Evolutionary conservation across 2,113 vertebrate species (phyloP).

Genomic region (Microtus ochrogaster): DNA sequence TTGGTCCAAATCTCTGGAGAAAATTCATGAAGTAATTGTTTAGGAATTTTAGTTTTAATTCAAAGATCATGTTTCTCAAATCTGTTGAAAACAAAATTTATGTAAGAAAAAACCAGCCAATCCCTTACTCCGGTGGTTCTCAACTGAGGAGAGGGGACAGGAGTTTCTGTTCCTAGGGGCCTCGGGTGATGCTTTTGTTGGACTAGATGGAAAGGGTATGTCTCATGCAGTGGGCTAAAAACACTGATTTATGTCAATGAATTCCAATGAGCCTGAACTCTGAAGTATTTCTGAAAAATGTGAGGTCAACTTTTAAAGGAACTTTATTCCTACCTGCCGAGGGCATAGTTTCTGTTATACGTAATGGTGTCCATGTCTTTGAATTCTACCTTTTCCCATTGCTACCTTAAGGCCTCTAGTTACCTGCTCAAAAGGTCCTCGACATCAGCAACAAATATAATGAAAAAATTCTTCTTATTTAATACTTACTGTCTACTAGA

Average conservation of each 20-base stretch:
- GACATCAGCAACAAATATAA: neutral
- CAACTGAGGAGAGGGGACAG: neutral
- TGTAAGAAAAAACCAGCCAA: neutral
- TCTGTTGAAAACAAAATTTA: neutral
- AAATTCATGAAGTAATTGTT: neutral
- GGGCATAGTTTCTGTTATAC: neutral
- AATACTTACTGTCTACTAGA: neutral
- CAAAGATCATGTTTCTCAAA: constrained; percentile 23
- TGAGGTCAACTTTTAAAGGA: neutral
- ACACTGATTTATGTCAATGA: neutral
- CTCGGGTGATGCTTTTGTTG: neutral
- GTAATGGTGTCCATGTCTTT: neutral
- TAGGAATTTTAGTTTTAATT: constrained; percentile 18
- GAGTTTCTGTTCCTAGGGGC: too few relatives aligned
- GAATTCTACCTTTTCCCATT: neutral
- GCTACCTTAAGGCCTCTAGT: neutral
- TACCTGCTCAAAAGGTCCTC: neutral
- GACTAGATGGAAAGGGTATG: neutral
- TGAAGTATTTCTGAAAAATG: neutral
- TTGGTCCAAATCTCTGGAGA: constrained; percentile 33
- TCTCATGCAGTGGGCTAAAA: neutral
- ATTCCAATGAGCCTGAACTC: neutral
- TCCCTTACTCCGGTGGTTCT: neutral
- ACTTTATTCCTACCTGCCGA: neutral
- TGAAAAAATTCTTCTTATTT: neutral